Conservation (phyloP, 2,113 vertebrate species). For the Hemichromis elongatus region DNA sequence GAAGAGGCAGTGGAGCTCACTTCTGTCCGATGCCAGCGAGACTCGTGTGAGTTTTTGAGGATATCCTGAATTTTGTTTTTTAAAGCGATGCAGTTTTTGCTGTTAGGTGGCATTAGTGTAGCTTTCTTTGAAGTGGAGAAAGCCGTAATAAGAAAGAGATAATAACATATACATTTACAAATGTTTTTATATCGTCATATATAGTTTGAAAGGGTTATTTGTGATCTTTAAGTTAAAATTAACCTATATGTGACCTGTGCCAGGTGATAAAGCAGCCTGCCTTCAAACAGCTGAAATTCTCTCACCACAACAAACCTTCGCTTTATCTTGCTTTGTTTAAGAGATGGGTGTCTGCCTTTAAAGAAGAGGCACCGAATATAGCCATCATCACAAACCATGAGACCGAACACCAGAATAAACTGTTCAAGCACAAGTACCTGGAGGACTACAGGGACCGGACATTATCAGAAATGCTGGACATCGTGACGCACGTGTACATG, state of each 20-base stretch:
- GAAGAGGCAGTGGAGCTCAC: too few relatives aligned
- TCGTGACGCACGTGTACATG: neutral
- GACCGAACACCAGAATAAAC: neutral
- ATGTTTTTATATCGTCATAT: neutral
- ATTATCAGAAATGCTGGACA: neutral
- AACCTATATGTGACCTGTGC: neutral
- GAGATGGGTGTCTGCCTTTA: neutral
- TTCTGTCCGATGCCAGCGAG: too few relatives aligned
- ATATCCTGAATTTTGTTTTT: too few relatives aligned
- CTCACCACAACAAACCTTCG: neutral
- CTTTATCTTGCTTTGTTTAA: neutral
- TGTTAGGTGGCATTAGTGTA: too few relatives aligned
- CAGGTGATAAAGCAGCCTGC: neutral
- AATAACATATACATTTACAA: neutral
- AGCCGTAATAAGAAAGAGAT: too few relatives aligned
- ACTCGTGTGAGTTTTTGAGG: too few relatives aligned
- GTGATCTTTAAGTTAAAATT: neutral
- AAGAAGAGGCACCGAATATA: neutral
- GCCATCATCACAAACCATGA: neutral
- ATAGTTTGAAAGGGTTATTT: neutral
- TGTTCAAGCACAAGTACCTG: neutral
- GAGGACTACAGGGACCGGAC: neutral
- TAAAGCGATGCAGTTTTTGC: too few relatives aligned
- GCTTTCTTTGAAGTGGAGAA: too few relatives aligned
- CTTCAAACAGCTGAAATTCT: neutral